A percentile compares a stretch with the other conserved stretches of the same genome.
These are phyloP conservation scores for Phyllopteryx taeniolatus DNA, from an alignment of 2,113 vertebrate species.

Conservation along the genomic window DNA sequence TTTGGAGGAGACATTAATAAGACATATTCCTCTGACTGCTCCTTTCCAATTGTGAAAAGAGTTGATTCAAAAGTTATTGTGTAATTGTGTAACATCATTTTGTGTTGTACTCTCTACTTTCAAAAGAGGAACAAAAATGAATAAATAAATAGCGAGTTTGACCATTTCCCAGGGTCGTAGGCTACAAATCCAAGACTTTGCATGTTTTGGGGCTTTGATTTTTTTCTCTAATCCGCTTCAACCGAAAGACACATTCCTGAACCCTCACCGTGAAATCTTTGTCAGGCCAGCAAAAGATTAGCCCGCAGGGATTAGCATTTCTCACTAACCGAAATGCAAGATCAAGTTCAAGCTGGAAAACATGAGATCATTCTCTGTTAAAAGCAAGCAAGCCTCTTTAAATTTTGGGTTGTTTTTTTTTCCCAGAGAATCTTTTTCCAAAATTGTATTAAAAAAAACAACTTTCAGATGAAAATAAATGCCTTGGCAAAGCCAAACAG, in stretches of 20 bases:
- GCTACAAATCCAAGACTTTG: not conserved
- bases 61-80: too few relatives aligned
- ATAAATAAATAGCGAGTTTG: not conserved
- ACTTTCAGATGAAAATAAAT: too few relatives aligned
- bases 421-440: too few relatives aligned
- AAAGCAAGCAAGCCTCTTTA: not conserved
- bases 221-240: not conserved
- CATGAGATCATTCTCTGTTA: not conserved
- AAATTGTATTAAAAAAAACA: too few relatives aligned
- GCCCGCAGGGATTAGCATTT: not conserved
- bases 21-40: too few relatives aligned
- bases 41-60: too few relatives aligned
- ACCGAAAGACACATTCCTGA: not conserved
- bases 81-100: too few relatives aligned
- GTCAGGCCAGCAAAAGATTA: constrained; percentile 3
- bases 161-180: not conserved
- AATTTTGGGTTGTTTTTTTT: not conserved
- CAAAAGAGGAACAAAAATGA: not conserved
- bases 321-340: not conserved
- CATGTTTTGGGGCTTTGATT: too few relatives aligned
- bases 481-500: too few relatives aligned
- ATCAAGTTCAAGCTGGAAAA: not conserved
- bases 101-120: not conserved
- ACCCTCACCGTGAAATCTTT: not conserved
- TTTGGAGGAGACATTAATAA: too few relatives aligned